A percentile compares a stretch with the other conserved stretches of the same genome.
Conservation (phyloP, 2,888 invertebrate species). For the Antitype chi region DNA sequence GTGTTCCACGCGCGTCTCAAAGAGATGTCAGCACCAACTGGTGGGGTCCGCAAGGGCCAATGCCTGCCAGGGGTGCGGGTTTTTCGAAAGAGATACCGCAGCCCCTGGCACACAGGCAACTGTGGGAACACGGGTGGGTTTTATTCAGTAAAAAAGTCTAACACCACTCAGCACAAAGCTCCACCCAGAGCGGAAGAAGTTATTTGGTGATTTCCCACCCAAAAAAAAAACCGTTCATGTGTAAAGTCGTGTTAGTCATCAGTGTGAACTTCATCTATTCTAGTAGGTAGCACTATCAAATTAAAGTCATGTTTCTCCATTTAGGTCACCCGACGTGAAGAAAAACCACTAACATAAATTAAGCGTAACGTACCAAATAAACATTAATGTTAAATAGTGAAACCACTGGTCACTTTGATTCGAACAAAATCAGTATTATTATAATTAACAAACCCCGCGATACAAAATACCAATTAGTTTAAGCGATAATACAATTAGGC, state of each 20-base stretch:
- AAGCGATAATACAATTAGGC: slow-evolving; percentile 57
- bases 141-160: too few relatives aligned
- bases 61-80: too few relatives aligned
- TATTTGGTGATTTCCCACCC: too few relatives aligned
- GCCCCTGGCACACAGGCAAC: too few relatives aligned
- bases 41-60: too few relatives aligned
- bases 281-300: neutral
- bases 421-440: slow-evolving; percentile 40
- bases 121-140: too few relatives aligned
- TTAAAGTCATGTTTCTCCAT: slow-evolving; percentile 8
- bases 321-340: neutral
- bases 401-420: slow-evolving; percentile 39
- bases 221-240: neutral
- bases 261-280: neutral
- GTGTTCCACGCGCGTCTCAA: too few relatives aligned
- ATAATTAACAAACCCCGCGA: slow-evolving; percentile 45
- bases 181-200: too few relatives aligned
- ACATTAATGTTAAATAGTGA: slow-evolving; percentile 24
- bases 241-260: neutral
- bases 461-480: slow-evolving; percentile 55
- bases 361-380: slow-evolving; percentile 17
- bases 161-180: too few relatives aligned
- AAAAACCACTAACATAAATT: slow-evolving; percentile 8
- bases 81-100: too few relatives aligned
- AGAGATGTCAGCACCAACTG: too few relatives aligned